These are phyloP conservation scores for Eupithecia exiguata DNA, from an alignment of 2,888 invertebrate genomes.

Conservation along the genomic window DNA sequence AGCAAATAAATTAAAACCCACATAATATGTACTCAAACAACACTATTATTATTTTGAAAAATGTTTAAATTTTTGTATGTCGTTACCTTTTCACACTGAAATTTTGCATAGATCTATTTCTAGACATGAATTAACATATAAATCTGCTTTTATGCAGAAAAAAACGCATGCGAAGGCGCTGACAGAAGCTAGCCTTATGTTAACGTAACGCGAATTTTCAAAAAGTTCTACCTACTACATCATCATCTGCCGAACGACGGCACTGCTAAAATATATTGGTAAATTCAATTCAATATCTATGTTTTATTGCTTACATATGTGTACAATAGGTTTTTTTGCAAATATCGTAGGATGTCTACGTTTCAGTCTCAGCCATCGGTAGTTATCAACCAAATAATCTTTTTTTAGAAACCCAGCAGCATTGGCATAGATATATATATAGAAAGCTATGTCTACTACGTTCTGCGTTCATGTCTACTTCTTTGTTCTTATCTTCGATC, in stretches of 20 bases:
- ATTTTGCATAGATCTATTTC: not conserved
- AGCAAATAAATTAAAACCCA: not conserved
- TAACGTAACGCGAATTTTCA: not conserved
- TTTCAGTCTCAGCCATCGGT: not conserved
- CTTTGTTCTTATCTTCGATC: no score
- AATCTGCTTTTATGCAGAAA: not conserved
- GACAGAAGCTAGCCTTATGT: not conserved
- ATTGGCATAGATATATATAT: no score
- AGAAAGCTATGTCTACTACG: no score
- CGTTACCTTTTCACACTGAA: not conserved
- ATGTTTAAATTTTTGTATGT: not conserved
- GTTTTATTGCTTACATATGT: no score
- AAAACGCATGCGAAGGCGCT: not conserved
- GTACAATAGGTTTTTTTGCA: no score
- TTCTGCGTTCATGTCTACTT: no score
- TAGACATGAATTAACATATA: not conserved
- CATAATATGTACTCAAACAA: not conserved
- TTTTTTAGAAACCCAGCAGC: no score
- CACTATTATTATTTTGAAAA: not conserved
- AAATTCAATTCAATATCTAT: no score
- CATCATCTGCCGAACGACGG: not conserved
- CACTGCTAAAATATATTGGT: not conserved
- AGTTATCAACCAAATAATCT: not conserved
- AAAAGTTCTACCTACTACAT: not conserved
- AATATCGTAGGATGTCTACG: not conserved